Conservation (phyloP, 2,113 vertebrate genomes). For the Tympanuchus pallidicinctus region DNA sequence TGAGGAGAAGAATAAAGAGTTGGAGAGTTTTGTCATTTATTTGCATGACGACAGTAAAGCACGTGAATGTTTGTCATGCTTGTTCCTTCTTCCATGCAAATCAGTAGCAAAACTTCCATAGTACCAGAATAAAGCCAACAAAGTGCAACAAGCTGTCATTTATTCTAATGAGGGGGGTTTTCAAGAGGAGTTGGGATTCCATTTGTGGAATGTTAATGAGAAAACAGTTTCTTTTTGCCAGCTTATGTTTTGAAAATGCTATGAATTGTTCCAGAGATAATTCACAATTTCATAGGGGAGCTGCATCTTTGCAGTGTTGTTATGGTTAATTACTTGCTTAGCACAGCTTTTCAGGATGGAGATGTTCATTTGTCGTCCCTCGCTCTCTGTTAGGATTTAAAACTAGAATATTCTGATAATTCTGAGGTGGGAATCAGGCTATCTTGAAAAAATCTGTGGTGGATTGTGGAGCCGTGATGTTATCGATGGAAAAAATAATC, state of each 20-base stretch:
- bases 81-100: constrained; percentile 39
- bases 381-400: constrained; percentile 54
- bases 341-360: constrained; percentile 23
- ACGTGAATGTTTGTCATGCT: background rate
- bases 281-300: constrained; percentile 28
- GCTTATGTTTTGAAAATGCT: constrained; percentile 46
- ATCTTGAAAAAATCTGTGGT: background rate
- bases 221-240: constrained; percentile 40
- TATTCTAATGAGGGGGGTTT: constrained; percentile 57
- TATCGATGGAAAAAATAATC: background rate
- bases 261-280: constrained; percentile 56
- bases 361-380: constrained; percentile 23
- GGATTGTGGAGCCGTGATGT: background rate
- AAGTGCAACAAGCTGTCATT: constrained; percentile 69
- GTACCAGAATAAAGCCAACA: constrained; percentile 15
- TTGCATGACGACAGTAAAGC: background rate
- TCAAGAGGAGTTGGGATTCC: constrained; percentile 44
- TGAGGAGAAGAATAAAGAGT: constrained; percentile 12
- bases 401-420: constrained; percentile 50
- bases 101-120: constrained; percentile 15
- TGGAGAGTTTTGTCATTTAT: background rate
- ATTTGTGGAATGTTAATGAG: constrained; percentile 51
- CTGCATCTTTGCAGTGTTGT: background rate
- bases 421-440: constrained; percentile 23
- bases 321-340: constrained; percentile 22